Evolutionary conservation across 2,113 vertebrate species (phyloP), one percentile per base, ranked within the genome.

Genomic region (Agapornis roseicollis): DNA sequence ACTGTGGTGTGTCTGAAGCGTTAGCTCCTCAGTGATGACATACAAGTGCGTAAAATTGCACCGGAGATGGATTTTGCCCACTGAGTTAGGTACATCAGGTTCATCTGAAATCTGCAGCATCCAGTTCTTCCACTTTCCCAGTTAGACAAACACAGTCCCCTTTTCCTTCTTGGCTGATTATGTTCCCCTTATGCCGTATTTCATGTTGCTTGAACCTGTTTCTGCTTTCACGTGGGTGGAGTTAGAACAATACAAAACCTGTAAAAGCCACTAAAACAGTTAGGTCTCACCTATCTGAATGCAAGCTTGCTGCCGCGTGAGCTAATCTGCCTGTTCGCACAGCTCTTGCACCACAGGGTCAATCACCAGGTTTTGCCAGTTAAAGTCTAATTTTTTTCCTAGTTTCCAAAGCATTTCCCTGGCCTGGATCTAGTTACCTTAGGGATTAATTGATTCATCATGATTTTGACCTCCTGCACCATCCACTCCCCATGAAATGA

Each of bases 371-470:
- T 93, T 95, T 88, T 92, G 47, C 64, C 76, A 58, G 79, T 88
- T 80, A 23, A 86, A 87, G 53, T 77, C 78, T 88, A 31, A 9
- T 80, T 91, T 91, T 79, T 90, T 37, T 46, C 72, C n/a, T 61
- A 6, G n/a, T 88, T 96, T 94, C 60, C 81, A 65, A 89, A 60
- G 79, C 65, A 88, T 91, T 97, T 89, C 79, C 78, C 52, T 85
- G 60, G 79, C 66, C 70, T 74, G 89, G 42, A 44, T 93, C 77
- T 90, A 90, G 96, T 96, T 96, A 96, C 96, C 88, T 93, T 94
- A 97, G 96, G 96, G 94, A 97, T 93, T 96, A 95, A 93, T 95
- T 96, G 94, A 96, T 95, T 90, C 90, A 96, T 96, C 94, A 93
- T 92, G 93, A 94, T 94, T 94, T 86, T 96, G 94, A 93, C 94